phyloP scores from a whole-genome alignment of 1,140 invertebrate genomes.

The Diplogasteroides magnus region DNA sequence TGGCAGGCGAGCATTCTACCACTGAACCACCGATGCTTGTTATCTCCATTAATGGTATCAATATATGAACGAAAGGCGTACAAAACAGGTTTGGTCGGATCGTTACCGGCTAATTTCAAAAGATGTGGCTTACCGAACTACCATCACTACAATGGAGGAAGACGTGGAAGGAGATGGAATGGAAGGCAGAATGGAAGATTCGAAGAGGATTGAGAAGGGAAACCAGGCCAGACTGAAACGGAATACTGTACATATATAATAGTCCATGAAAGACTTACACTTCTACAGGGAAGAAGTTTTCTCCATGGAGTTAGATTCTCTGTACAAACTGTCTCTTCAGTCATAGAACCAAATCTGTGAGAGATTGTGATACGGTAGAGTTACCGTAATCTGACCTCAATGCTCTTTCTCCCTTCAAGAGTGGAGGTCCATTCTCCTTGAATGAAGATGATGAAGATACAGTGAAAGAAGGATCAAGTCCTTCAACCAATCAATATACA shows the following conservation, averaged over 20 bases:
- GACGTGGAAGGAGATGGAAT: slow-evolving; percentile 20
- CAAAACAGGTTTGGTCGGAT: not conserved
- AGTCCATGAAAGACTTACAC: slow-evolving; percentile 62
- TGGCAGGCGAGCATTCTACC: slow-evolving; percentile 87
- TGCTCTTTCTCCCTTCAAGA: not conserved
- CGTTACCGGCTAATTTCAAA: not conserved
- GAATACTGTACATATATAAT: not conserved
- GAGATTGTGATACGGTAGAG: not conserved
- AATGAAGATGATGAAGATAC: slow-evolving; percentile 75
- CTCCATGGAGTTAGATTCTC: slow-evolving; percentile 98
- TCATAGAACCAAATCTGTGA: slow-evolving; percentile 74
- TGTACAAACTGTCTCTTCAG: slow-evolving; percentile 91
- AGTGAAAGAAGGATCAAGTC: too few relatives aligned
- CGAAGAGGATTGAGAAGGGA: slow-evolving; percentile 28
- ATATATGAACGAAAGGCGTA: not conserved
- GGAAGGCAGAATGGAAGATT: slow-evolving; percentile 25
- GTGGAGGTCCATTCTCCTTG: too few relatives aligned
- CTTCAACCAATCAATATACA: too few relatives aligned
- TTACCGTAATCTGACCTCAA: not conserved
- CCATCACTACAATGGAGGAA: not conserved
- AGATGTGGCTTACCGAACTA: not conserved
- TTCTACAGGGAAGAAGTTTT: slow-evolving; percentile 80
- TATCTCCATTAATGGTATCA: slow-evolving; percentile 1
- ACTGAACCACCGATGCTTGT: slow-evolving; percentile 77
- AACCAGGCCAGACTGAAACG: slow-evolving; percentile 29